These are phyloP conservation scores for Ammospiza nelsoni DNA, from an alignment of 2,113 vertebrate genomes.

Conservation along the genomic window DNA sequence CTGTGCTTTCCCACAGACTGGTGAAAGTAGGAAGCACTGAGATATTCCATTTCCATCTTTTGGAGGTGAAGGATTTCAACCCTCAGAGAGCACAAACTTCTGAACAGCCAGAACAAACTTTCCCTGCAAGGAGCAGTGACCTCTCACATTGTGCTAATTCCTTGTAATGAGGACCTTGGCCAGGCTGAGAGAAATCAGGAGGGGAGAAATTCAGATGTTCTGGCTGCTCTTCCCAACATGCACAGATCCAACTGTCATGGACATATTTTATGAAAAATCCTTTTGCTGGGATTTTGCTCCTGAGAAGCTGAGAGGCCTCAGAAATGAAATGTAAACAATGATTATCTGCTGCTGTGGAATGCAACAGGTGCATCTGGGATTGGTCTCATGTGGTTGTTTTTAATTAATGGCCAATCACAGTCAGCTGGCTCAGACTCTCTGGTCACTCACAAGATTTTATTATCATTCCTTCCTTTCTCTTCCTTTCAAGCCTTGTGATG, in stretches of 20 bases:
- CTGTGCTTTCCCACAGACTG: neutral
- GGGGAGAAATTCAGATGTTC: neutral
- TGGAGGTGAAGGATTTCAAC: neutral
- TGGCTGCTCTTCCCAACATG: accelerated
- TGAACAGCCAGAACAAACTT: neutral
- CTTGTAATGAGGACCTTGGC: neutral
- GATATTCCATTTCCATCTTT: neutral
- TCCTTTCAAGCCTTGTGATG: too few species aligned
- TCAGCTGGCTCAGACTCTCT: too few species aligned
- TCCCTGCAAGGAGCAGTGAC: neutral
- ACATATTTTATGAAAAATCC: too few species aligned
- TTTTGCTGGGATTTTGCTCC: too few species aligned
- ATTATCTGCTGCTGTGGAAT: too few species aligned
- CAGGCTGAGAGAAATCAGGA: neutral
- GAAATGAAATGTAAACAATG: too few species aligned
- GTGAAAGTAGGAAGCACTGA: neutral
- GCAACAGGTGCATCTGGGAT: too few species aligned
- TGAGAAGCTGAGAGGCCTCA: too few species aligned
- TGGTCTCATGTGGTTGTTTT: too few species aligned
- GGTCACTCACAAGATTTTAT: too few species aligned
- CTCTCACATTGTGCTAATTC: neutral
- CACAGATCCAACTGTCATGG: neutral
- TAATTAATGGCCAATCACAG: too few species aligned
- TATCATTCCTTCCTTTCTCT: too few species aligned
- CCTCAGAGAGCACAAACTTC: neutral